phyloP scores from a whole-genome alignment of 2,888 invertebrate genomes.

The Rhopalosiphum nymphaeae region DNA sequence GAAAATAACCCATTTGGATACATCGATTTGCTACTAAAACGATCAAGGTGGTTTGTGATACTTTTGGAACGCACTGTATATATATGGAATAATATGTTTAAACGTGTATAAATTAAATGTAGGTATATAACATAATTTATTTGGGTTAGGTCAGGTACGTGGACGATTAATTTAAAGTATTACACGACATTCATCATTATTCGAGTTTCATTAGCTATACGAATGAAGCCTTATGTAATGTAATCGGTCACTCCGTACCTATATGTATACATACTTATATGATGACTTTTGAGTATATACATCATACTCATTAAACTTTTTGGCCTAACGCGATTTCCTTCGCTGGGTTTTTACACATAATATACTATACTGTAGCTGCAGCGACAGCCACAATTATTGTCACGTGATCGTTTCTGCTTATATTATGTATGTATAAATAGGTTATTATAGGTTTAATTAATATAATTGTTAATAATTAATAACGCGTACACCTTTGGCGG shows the following conservation, averaged over 20 bases:
- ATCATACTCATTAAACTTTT: background rate
- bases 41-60: background rate
- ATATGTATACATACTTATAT: too few species aligned
- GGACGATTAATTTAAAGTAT: background rate
- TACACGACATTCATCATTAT: background rate
- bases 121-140: background rate
- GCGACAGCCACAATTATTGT: background rate
- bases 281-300: background rate
- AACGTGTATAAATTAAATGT: background rate
- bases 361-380: background rate
- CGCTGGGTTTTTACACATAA: background rate
- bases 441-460: slow-evolving; percentile 1
- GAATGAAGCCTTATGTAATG: background rate
- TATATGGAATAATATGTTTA: background rate
- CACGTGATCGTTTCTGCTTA: background rate
- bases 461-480: slow-evolving; percentile 17
- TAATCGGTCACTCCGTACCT: background rate
- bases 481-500: slow-evolving; percentile 3
- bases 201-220: background rate
- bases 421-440: background rate
- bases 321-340: background rate
- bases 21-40: background rate
- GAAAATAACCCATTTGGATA: background rate
- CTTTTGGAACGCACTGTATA: background rate
- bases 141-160: background rate